Evolutionary conservation across 2,113 vertebrate genomes (phyloP).

Genomic region (chimpanzee (Pan troglodytes)): DNA sequence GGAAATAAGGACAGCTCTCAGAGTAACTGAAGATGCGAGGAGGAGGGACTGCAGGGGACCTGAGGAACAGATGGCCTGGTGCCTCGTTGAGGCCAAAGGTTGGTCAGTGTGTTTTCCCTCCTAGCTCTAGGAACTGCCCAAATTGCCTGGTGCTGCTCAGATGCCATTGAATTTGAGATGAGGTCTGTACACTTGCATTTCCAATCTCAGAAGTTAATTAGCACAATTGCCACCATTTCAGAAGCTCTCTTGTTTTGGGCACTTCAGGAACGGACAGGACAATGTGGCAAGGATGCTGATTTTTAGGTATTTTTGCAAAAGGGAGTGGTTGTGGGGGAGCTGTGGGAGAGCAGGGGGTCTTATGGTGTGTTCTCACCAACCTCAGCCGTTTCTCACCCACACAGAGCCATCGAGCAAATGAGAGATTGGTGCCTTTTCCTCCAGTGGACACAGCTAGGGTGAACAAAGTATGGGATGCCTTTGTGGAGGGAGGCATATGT

Average conservation of each 20-base stretch:
- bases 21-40: neutral
- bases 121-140: neutral
- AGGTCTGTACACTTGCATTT: neutral
- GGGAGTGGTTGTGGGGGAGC: neutral
- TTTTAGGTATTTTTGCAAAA: neutral
- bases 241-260: neutral
- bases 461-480: neutral
- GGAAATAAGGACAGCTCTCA: neutral
- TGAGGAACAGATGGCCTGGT: neutral
- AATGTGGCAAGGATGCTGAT: neutral
- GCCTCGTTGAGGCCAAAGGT: neutral
- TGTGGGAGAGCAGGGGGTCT: neutral
- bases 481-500: neutral
- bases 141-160: neutral
- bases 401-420: fast-evolving
- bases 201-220: neutral
- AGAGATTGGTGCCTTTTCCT: neutral
- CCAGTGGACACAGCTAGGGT: neutral
- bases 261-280: neutral
- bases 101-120: neutral
- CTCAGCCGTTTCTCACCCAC: neutral
- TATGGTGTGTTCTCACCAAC: neutral
- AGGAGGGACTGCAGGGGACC: neutral
- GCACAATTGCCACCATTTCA: neutral
- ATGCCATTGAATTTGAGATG: neutral